Percentiles rank a stretch among this genome's conserved stretches.
Evolutionary conservation across 2,113 vertebrate genomes (phyloP).

Genomic region (Lagopus leucura): DNA sequence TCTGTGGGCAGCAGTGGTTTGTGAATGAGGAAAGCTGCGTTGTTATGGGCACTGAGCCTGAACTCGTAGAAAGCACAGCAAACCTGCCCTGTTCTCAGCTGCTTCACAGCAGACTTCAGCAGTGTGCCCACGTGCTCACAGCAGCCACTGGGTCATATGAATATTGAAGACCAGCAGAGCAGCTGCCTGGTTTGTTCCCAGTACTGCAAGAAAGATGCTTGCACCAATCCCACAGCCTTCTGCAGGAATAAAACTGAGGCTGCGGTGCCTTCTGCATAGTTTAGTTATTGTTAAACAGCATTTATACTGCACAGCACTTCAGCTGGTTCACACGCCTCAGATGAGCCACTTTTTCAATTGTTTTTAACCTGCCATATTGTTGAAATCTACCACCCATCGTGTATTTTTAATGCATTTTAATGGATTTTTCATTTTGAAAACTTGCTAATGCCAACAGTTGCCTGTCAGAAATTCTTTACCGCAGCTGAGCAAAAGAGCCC

Average conservation of each 20-base stretch:
- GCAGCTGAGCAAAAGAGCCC: not conserved
- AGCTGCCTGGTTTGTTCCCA: not conserved
- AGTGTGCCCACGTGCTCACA: rapidly evolving
- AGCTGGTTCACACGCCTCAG: not conserved
- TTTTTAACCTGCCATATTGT: not conserved
- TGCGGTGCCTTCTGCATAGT: not conserved
- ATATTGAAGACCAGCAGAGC: not conserved
- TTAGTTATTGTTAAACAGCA: not conserved
- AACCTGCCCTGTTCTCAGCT: not conserved
- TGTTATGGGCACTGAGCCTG: not conserved
- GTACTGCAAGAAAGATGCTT: not conserved
- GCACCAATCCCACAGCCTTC: not conserved
- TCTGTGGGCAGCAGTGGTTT: not conserved
- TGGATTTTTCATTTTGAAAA: not conserved
- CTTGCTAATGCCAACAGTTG: not conserved
- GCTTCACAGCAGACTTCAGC: not conserved
- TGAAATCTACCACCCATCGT: not conserved
- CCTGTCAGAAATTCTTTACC: not conserved
- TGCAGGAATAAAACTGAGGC: not conserved
- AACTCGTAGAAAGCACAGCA: not conserved
- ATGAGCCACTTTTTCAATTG: not conserved
- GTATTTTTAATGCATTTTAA: not conserved
- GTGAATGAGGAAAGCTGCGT: not conserved
- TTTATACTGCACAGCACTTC: not conserved
- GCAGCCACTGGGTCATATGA: not conserved